Evolutionary conservation across 2,888 invertebrate species (phyloP), one percentile per base, ranked within the genome.

Genomic region (Abrostola tripartita): DNA sequence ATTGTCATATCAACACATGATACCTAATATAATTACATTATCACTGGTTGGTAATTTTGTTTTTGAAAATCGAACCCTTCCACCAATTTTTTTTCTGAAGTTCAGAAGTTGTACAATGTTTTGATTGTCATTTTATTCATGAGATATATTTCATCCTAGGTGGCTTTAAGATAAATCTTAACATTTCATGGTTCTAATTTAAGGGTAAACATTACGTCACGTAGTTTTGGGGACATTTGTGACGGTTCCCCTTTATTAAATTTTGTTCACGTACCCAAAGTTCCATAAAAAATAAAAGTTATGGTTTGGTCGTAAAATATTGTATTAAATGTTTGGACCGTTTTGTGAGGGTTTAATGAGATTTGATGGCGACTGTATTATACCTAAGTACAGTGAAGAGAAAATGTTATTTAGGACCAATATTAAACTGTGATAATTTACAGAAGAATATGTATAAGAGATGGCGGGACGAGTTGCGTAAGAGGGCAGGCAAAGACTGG

Each of bases 201-300:
- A 75, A 61, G 53, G 42, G 41, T 37, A 11, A 41, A 52, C 64
- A 74, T 56, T n/a, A 49, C 56, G 54, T 75, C 76, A 75, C 76
- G 76, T 65, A 72, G 52, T 65, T 52, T 51, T 1, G 50, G 57
- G n/a, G 47, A 70, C 55, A 52, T 70, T 75, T 72, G 75, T 65
- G 76, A 65, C 57, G 54, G 65, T 71, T 63, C 52, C 74, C 51
- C 66, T 52, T 75, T 72, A 72, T 72, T 75, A 72, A 72, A 72
- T 72, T 72, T 71, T 55, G 52, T 58, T 57, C 72, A 71, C 72
- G 72, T 65, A 65, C 51, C 59, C 38, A 62, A 73, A 61, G 66
- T 71, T 73, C 66, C 67, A 76, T 73, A 71, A 76, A 73, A 76
- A 73, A 71, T 73, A 71, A 66, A 76, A 66, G 72, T 73, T 59